phyloP scores from a whole-genome alignment of 2,113 vertebrate genomes.

The Oryzias melastigma region DNA sequence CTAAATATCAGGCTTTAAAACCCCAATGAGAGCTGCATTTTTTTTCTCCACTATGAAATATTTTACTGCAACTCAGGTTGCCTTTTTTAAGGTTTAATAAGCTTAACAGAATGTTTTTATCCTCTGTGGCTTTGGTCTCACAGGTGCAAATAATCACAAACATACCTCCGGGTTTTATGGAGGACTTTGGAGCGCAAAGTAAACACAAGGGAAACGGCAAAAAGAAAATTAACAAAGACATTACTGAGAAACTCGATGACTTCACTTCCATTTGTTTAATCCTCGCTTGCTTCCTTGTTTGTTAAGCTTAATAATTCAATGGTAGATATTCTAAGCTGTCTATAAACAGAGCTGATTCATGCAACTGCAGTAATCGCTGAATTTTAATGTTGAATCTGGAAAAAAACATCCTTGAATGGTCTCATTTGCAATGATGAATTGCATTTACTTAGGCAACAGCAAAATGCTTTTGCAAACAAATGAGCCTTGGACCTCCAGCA shows the following conservation, averaged over 20 bases:
- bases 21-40: slow-evolving; percentile 18
- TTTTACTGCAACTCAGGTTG: slow-evolving; percentile 5
- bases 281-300: background rate
- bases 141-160: slow-evolving; percentile 31
- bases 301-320: no score
- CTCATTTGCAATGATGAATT: slow-evolving; percentile 32
- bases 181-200: background rate
- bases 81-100: slow-evolving; percentile 12
- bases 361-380: background rate
- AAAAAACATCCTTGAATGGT: background rate
- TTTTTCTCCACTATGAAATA: slow-evolving; percentile 11
- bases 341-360: background rate
- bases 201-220: background rate
- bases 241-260: background rate
- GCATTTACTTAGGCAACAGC: slow-evolving; percentile 6
- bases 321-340: background rate
- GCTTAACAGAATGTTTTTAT: background rate
- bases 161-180: background rate
- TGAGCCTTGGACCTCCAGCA: slow-evolving; percentile 19
- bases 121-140: slow-evolving; percentile 2
- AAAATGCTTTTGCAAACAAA: slow-evolving; percentile 18
- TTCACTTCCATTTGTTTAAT: background rate
- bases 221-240: background rate
- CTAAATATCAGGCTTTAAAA: slow-evolving; percentile 10
- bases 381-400: slow-evolving; percentile 14